Conservation (phyloP, 92 coral and sea anemone species). For the Metridium senile region DNA sequence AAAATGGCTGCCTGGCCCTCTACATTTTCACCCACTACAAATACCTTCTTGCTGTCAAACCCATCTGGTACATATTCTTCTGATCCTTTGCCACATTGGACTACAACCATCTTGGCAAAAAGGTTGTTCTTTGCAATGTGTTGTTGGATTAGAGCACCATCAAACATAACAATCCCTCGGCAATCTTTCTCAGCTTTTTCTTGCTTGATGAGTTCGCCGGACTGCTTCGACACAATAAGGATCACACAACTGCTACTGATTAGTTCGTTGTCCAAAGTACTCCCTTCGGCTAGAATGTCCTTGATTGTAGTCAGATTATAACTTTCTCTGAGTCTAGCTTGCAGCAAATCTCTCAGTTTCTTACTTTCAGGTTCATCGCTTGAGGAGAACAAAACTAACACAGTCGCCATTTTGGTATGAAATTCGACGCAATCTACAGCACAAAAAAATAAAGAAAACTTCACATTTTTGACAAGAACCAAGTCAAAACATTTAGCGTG, state of each 20-base stretch:
- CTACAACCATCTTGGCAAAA: constrained; percentile 38
- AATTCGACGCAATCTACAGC: background rate
- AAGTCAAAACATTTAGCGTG: constrained; percentile 34
- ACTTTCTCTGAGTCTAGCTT: constrained; percentile 35
- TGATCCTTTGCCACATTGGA: constrained; percentile 33
- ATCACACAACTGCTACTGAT: constrained; percentile 27
- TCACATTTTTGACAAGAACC: background rate
- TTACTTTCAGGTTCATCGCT: constrained; percentile 50
- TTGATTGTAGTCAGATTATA: constrained; percentile 34
- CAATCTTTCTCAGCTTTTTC: constrained; percentile 36
- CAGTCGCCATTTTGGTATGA: constrained; percentile 30
- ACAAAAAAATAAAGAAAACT: background rate
- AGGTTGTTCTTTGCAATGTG: constrained; percentile 26
- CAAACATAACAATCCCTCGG: constrained; percentile 48
- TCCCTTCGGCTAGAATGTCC: constrained; percentile 51
- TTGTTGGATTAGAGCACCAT: constrained; percentile 45
- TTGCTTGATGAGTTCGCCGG: constrained; percentile 38
- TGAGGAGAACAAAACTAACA: constrained; percentile 36
- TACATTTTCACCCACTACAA: constrained; percentile 22
- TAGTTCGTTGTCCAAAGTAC: constrained; percentile 33
- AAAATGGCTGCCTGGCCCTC: constrained; percentile 12
- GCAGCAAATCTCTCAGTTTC: constrained; percentile 41
- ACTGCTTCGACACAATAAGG: constrained; percentile 46
- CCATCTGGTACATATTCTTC: constrained; percentile 43
- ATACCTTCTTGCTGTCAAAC: constrained; percentile 39